These are phyloP conservation scores for Xyrichtys novacula DNA, from an alignment of 2,797 vertebrate genomes.

Conservation along the genomic window DNA sequence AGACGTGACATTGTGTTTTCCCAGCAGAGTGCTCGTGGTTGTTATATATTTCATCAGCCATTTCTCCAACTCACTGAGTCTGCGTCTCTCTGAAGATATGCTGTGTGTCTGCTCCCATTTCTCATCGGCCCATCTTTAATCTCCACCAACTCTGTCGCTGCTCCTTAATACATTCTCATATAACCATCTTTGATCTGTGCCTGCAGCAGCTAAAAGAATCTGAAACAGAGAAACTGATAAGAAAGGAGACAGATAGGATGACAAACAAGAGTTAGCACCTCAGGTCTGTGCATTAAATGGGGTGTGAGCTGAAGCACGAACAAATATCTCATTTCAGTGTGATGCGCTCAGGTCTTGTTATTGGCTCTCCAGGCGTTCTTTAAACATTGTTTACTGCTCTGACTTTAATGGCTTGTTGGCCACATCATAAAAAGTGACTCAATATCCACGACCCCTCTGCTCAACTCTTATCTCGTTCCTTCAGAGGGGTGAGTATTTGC, in stretches of 20 bases:
- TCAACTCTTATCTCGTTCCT: conserved; percentile 68
- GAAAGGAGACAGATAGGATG: conserved; percentile 53
- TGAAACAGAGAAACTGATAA: conserved; percentile 65
- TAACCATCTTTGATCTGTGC: conserved; percentile 66
- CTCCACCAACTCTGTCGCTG: conserved; percentile 58
- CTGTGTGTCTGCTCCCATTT: conserved; percentile 65
- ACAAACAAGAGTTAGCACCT: conserved; percentile 60
- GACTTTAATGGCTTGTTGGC: conserved; percentile 80
- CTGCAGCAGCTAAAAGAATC: conserved; percentile 59
- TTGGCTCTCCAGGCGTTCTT: conserved; percentile 64
- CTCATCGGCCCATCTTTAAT: conserved; percentile 68
- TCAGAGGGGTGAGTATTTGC: conserved; percentile 53
- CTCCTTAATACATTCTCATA: conserved; percentile 62
- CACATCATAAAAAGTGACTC: conserved; percentile 71
- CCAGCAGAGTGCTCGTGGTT: conserved; percentile 61
- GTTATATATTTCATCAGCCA: conserved; percentile 69
- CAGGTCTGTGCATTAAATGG: conserved; percentile 62
- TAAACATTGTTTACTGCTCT: conserved; percentile 73
- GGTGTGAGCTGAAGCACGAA: conserved; percentile 61
- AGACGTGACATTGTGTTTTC: conserved; percentile 75
- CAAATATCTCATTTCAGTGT: conserved; percentile 71
- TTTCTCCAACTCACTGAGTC: conserved; percentile 65
- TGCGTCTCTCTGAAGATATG: conserved; percentile 61
- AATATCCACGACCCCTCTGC: conserved; percentile 64
- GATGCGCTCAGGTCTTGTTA: conserved; percentile 62